Conservation (phyloP, 2,888 invertebrate genomes). For the Notodonta ziczac region DNA sequence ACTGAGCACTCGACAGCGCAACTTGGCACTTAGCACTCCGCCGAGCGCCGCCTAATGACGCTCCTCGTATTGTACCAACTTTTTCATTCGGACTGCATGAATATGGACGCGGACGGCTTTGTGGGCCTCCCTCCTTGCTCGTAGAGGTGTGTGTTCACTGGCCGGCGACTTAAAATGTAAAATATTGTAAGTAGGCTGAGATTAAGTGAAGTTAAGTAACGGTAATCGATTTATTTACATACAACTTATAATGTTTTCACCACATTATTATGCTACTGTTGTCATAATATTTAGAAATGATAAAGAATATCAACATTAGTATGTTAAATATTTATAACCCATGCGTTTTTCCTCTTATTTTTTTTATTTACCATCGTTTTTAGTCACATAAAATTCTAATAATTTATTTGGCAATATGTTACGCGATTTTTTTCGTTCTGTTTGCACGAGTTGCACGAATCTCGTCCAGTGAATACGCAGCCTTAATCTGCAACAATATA, state of each 20-base stretch:
- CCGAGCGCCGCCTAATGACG: constrained; percentile 60
- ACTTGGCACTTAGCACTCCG: constrained; percentile 62
- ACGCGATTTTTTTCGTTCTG: background rate
- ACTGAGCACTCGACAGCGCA: constrained; percentile 23
- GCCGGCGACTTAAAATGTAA: background rate
- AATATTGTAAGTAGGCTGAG: too few relatives aligned
- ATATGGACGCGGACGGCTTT: constrained; percentile 59
- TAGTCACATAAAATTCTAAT: too few relatives aligned
- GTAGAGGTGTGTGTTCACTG: constrained; percentile 14
- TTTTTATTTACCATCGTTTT: too few relatives aligned
- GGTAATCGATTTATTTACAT: too few relatives aligned
- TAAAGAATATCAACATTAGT: too few relatives aligned
- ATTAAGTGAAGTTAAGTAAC: too few relatives aligned
- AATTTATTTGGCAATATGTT: too few relatives aligned
- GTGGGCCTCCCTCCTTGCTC: constrained; percentile 47
- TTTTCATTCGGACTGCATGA: constrained; percentile 62
- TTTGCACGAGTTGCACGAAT: constrained; percentile 14
- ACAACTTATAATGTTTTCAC: too few relatives aligned
- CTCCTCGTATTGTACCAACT: constrained; percentile 65
- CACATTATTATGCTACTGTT: too few relatives aligned
- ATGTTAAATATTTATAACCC: too few relatives aligned
- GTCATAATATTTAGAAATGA: too few relatives aligned
- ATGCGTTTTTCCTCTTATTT: too few relatives aligned
- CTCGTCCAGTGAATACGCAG: constrained; percentile 1
- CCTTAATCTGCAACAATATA: constrained; percentile 1